phyloP scores from a whole-genome alignment of 2,113 vertebrate species.

The Spermophilus dauricus region DNA sequence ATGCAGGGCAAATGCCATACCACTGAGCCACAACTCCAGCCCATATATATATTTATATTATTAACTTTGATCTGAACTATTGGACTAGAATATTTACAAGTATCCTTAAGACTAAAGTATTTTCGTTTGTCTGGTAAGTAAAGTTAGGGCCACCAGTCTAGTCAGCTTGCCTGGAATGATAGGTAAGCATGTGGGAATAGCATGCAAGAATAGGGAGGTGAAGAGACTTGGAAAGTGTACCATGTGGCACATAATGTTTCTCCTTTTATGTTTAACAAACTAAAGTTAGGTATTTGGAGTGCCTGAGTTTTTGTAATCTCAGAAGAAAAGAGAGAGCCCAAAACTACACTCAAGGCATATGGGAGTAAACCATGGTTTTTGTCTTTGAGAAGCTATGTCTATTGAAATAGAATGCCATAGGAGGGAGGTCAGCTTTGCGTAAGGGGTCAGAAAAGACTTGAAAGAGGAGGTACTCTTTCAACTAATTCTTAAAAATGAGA shows the following conservation, averaged over 20 bases:
- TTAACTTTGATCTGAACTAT: neutral
- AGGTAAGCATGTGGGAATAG: neutral
- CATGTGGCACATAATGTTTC: neutral
- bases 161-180: neutral
- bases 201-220: neutral
- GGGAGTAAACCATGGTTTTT: neutral
- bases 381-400: neutral
- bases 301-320: neutral
- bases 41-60: too few species aligned
- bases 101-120: neutral
- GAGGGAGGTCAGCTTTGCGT: neutral
- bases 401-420: neutral
- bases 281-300: neutral
- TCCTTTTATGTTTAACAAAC: neutral
- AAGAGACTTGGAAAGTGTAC: neutral
- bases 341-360: neutral
- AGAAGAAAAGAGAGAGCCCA: neutral
- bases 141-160: neutral
- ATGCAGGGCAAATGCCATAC: too few species aligned
- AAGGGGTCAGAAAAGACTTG: neutral
- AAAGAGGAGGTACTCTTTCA: neutral
- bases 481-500: neutral
- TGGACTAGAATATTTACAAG: constrained; percentile 20
- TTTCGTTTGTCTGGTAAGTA: constrained; percentile 2
- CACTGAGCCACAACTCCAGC: too few species aligned